Conservation (phyloP, 2,797 vertebrate species). For the Acomys russatus region DNA sequence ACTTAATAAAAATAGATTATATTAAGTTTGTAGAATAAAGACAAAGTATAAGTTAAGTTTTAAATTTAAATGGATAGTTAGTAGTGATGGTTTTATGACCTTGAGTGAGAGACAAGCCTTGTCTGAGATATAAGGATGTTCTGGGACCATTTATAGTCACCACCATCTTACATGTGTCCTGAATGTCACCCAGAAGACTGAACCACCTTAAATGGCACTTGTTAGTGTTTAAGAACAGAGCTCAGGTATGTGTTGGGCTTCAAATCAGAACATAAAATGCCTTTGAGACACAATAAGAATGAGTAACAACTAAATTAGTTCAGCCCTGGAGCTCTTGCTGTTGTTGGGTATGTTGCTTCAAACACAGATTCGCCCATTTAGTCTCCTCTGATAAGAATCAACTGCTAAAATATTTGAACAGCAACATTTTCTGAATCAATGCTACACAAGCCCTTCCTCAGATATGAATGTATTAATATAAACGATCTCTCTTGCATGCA, state of each 20-base stretch:
- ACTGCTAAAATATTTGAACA: constrained; percentile 76
- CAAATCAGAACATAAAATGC: constrained; percentile 50
- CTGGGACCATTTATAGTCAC: background rate
- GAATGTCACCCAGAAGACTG: constrained; percentile 33
- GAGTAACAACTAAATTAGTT: constrained; percentile 57
- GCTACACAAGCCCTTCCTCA: constrained; percentile 78
- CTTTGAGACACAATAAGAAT: constrained; percentile 73
- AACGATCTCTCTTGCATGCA: constrained; percentile 81
- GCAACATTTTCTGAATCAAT: constrained; percentile 70
- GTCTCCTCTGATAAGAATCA: constrained; percentile 63
- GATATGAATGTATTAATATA: constrained; percentile 79
- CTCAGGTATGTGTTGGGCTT: constrained; percentile 47
- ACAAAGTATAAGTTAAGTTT: background rate
- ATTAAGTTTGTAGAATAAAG: constrained; percentile 52
- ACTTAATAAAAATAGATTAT: constrained; percentile 11
- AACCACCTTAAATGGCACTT: background rate
- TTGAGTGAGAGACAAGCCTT: background rate
- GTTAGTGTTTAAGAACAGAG: constrained; percentile 51
- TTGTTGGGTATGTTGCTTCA: constrained; percentile 60
- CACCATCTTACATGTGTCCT: constrained; percentile 67
- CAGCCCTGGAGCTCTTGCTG: constrained; percentile 37
- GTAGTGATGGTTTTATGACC: background rate
- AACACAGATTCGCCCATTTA: constrained; percentile 54
- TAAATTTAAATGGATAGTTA: constrained; percentile 53
- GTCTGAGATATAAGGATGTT: constrained; percentile 24